phyloP scores from a whole-genome alignment of 2,888 invertebrate genomes.

The Drosophila paramelanica region DNA sequence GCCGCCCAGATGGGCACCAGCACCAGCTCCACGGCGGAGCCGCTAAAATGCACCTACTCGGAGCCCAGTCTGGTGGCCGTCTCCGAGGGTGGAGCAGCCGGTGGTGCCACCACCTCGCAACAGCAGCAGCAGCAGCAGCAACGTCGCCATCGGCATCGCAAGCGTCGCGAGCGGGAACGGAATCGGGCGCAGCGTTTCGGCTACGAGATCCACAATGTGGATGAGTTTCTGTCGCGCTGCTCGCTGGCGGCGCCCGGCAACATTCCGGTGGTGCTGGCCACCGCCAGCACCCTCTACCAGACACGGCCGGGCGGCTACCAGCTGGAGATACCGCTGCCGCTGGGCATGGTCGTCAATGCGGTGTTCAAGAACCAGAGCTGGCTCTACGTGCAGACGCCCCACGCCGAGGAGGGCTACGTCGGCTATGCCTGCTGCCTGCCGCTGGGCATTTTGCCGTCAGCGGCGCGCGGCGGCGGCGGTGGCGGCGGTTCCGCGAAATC shows the following conservation, averaged over 20 bases:
- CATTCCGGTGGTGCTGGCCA: conserved; percentile 92
- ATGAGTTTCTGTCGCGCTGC: conserved; percentile 92
- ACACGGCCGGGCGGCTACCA: conserved; percentile 90
- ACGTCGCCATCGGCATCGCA: conserved; percentile 83
- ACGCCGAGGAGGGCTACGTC: conserved; percentile 93
- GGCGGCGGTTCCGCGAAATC: conserved; percentile 85
- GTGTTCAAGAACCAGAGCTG: conserved; percentile 94
- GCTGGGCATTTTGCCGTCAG: conserved; percentile 89
- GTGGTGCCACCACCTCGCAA: conserved; percentile 19
- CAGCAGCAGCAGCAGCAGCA: conserved; percentile 65
- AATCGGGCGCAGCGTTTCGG: conserved; percentile 87
- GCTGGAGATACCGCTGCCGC: conserved; percentile 89
- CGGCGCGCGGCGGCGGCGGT: conserved; percentile 85
- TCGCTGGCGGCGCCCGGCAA: conserved; percentile 93
- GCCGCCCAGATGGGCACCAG: background rate
- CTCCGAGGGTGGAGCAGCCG: conserved; percentile 68
- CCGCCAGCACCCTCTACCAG: conserved; percentile 90
- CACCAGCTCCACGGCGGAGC: conserved; percentile 48
- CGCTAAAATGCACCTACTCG: conserved; percentile 83
- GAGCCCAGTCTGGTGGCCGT: conserved; percentile 84
- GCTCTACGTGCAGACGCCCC: conserved; percentile 94
- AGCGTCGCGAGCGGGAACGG: conserved; percentile 80
- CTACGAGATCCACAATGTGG: conserved; percentile 92
- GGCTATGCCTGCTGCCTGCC: conserved; percentile 91
- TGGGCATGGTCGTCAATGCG: conserved; percentile 94